phyloP scores from a whole-genome alignment of 2,113 vertebrate species.

The Pristiophorus japonicus region DNA sequence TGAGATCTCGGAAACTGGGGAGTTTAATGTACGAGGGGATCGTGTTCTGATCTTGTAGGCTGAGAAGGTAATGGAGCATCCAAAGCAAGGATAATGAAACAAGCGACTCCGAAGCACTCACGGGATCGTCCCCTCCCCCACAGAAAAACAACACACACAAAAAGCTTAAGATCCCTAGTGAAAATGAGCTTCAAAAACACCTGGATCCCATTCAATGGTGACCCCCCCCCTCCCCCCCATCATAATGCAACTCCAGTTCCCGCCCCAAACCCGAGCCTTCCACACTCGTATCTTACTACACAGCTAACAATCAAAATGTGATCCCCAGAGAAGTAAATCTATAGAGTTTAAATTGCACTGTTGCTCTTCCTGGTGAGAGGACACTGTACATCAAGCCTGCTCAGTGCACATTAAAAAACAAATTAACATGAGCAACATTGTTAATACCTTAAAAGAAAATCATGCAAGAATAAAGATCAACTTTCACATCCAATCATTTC shows the following conservation, averaged over 20 bases:
- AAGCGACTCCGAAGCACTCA: neutral
- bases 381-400: neutral
- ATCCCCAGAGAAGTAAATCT: neutral
- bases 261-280: neutral
- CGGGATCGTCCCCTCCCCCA: neutral
- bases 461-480: neutral
- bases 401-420: neutral
- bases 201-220: neutral
- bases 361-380: neutral
- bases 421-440: neutral
- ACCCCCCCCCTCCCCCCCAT: neutral
- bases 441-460: neutral
- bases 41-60: neutral
- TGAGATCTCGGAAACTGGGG: neutral
- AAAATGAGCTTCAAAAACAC: neutral
- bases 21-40: neutral
- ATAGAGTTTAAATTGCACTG: neutral
- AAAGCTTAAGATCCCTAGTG: neutral
- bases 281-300: neutral
- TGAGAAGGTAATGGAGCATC: neutral
- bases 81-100: neutral
- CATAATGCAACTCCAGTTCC: neutral
- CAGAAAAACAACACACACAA: neutral
- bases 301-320: neutral
- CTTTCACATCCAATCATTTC: constrained; percentile 1